Evolutionary conservation across 1,140 invertebrate species (phyloP).

Genomic region (Hyles vespertilio): DNA sequence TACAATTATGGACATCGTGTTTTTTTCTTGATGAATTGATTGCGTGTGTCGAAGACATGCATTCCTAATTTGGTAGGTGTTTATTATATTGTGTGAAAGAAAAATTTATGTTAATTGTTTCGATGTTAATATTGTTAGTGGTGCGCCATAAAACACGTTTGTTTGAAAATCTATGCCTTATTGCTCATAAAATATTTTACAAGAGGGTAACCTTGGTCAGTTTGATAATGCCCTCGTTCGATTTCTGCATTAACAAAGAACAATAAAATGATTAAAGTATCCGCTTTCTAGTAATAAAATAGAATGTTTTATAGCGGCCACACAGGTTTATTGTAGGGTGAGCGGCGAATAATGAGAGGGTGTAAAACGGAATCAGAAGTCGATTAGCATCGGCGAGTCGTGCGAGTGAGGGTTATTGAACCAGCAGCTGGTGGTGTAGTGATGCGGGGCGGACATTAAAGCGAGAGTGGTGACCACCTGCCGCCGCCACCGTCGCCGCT

Average conservation of each 20-base stretch:
- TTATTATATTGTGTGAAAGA: conserved; percentile 10
- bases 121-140: conserved; percentile 4
- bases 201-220: not conserved
- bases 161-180: conserved; percentile 9
- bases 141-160: conserved; percentile 4
- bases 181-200: conserved; percentile 7
- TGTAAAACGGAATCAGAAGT: conserved; percentile 32
- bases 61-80: not conserved
- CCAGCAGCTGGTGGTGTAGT: conserved; percentile 49
- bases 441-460: conserved; percentile 44
- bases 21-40: conserved; percentile 51
- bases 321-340: conserved; percentile 4
- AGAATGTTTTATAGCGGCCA: conserved; percentile 5
- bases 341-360: conserved; percentile 2
- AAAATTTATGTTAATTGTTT: conserved; percentile 12
- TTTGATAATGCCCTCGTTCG: conserved; percentile 1
- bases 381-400: conserved; percentile 32
- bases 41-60: conserved; percentile 15
- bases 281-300: conserved; percentile 5
- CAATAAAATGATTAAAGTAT: not conserved
- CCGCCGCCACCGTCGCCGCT: conserved; percentile 5
- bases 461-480: conserved; percentile 42
- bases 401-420: conserved; percentile 47
- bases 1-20: conserved; percentile 44
- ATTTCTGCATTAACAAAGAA: conserved; percentile 3